phyloP scores from a whole-genome alignment of 2,113 vertebrate genomes.

The Bufo bufo region DNA sequence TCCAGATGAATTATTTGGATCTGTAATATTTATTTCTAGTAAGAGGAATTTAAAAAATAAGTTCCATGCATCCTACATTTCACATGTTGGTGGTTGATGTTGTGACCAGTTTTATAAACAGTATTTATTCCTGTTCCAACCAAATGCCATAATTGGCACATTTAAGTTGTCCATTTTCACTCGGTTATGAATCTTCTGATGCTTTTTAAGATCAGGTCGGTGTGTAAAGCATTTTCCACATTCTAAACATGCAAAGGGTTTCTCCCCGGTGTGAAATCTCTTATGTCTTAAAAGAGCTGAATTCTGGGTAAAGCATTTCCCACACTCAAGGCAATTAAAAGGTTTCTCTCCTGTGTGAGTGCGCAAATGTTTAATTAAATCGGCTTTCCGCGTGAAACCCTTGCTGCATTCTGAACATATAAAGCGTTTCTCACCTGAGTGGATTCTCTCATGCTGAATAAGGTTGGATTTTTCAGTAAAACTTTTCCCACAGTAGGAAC shows the following conservation, averaged over 20 bases:
- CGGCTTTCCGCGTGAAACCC: background rate
- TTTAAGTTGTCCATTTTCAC: background rate
- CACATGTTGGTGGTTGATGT: no score
- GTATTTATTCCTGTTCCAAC: background rate
- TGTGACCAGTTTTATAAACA: background rate
- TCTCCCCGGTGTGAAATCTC: background rate
- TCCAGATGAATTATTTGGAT: no score
- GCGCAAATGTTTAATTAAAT: background rate
- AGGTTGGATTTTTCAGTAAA: conserved; percentile 4
- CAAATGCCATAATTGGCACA: background rate
- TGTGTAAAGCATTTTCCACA: background rate
- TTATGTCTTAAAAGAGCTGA: background rate
- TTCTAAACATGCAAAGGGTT: background rate
- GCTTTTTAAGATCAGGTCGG: background rate
- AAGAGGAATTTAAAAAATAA: background rate
- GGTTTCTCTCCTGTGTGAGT: background rate
- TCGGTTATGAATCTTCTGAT: background rate
- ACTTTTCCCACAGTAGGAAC: conserved; percentile 6
- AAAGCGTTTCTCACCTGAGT: background rate
- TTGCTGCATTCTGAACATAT: background rate
- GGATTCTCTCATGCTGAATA: background rate
- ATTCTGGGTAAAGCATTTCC: conserved; percentile 4
- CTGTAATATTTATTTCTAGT: background rate
- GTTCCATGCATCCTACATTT: no score
- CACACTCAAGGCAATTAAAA: background rate